Percentiles rank a stretch among this genome's conserved stretches.
phyloP scores from a whole-genome alignment of 1,140 invertebrate genomes.

The Coptotermes formosanus region DNA sequence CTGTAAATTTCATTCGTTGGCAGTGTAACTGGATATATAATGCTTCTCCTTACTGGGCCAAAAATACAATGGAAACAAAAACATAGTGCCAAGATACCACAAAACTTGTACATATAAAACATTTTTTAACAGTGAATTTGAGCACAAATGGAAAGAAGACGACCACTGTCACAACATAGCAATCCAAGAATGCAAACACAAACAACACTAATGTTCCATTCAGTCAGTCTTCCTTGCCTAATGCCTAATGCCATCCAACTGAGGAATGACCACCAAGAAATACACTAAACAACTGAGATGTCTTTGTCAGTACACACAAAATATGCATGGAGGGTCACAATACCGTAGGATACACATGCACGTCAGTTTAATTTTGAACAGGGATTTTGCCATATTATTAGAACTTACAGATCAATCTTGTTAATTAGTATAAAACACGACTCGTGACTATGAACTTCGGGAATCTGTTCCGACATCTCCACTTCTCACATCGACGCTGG shows the following conservation, averaged over 20 bases:
- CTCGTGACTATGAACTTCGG: conserved; percentile 38
- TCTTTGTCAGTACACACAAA: neutral
- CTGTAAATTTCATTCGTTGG: neutral
- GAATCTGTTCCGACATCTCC: conserved; percentile 52
- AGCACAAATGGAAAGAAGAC: neutral
- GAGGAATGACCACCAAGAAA: neutral
- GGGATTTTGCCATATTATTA: neutral
- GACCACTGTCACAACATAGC: neutral
- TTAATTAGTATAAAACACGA: neutral
- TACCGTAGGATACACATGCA: neutral
- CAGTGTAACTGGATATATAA: neutral
- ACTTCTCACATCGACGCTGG: conserved; percentile 59
- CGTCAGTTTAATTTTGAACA: neutral
- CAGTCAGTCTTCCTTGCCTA: neutral
- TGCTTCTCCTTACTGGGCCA: neutral
- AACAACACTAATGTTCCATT: neutral
- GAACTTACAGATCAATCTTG: neutral
- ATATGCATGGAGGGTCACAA: neutral
- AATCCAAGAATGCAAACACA: neutral
- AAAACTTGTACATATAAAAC: neutral
- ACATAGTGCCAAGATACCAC: neutral
- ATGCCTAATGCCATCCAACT: neutral
- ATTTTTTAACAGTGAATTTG: neutral
- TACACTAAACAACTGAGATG: neutral
- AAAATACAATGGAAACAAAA: neutral